A percentile compares a stretch with the other conserved stretches of the same genome.
Evolutionary conservation across 2,888 invertebrate species (phyloP).

Genomic region (Campaea margaritaria): DNA sequence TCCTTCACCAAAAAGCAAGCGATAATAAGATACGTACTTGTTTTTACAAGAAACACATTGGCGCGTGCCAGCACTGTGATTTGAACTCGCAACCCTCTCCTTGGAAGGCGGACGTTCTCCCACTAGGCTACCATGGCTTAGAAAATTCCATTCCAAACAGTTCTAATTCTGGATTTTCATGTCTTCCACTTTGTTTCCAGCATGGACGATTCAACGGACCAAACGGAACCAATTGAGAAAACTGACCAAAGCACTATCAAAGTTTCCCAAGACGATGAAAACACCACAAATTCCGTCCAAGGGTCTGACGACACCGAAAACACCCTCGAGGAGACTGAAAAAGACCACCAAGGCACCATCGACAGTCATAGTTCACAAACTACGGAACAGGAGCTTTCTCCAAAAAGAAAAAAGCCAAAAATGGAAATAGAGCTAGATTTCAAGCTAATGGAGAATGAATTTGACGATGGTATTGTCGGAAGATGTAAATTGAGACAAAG

Average conservation of each 20-base stretch:
- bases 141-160: too few species aligned
- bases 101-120: too few species aligned
- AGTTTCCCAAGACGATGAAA: neutral
- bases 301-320: neutral
- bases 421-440: conserved; percentile 13
- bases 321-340: neutral
- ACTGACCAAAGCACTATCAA: neutral
- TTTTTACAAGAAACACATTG: too few species aligned
- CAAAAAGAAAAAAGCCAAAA: conserved; percentile 6
- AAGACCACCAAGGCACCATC: neutral
- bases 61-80: too few species aligned
- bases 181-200: neutral
- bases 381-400: neutral
- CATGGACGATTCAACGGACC: neutral
- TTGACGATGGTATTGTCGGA: neutral
- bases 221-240: neutral
- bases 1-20: too few species aligned
- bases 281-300: neutral
- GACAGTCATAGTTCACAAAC: neutral
- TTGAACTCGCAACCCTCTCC: too few species aligned
- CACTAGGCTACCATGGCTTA: too few species aligned
- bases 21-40: too few species aligned
- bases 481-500: conserved; percentile 8
- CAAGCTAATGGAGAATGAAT: neutral
- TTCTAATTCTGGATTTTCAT: neutral